Base-by-base conservation (phyloP, 1,140 invertebrate species). In the Neotoxoptera formosana region DNA sequence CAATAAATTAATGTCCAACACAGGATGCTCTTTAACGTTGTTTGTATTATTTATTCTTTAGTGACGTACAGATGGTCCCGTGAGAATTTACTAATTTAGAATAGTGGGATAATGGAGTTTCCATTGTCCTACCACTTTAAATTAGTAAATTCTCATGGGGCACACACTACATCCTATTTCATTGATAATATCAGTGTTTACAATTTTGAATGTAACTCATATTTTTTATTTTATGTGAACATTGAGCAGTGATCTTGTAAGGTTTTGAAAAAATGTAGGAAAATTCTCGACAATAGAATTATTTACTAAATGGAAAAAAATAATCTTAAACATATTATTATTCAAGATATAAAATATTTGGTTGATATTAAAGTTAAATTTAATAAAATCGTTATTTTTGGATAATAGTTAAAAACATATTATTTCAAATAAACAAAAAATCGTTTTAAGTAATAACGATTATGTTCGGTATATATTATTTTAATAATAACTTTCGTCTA, bases 31-130 rank as follows among this genome's bases (percentile, higher is more conserved):
- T 91, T 91, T 91, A 91, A 45, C 45, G 45, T 76, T 76, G 11
- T 91, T 91, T 47, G 90, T 45, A 30, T 76, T 45, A 91, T 47
- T 91, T 91, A 91, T 91, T 91, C 30, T 91, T 45, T 76, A 76
- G 53, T 76, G 90, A 91, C 90, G 30, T 91, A 41, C 56, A 60
- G 25, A 67, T 51, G n/a, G 90, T 91, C 90, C 45, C 67, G 45
- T 36, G 90, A 92, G 90, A 81, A 36, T 83, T 81, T 92, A 92
- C 90, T 92, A 92, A 92, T 92, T 81, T 92, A 48, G 36, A 83
- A 48, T 83, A 47, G 90, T 83, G 67, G 76, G 67, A 25, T 48
- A 81, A 92, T 51, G 90, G 90, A 92, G 30, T 36, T 48, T 34
- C 67, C 47, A 92, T 92, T 92, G 30, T 92, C 30, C 90, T 48